A percentile compares a stretch with the other conserved stretches of the same genome.
phyloP scores from a whole-genome alignment of 2,113 vertebrate species.

The Sardina pilchardus region DNA sequence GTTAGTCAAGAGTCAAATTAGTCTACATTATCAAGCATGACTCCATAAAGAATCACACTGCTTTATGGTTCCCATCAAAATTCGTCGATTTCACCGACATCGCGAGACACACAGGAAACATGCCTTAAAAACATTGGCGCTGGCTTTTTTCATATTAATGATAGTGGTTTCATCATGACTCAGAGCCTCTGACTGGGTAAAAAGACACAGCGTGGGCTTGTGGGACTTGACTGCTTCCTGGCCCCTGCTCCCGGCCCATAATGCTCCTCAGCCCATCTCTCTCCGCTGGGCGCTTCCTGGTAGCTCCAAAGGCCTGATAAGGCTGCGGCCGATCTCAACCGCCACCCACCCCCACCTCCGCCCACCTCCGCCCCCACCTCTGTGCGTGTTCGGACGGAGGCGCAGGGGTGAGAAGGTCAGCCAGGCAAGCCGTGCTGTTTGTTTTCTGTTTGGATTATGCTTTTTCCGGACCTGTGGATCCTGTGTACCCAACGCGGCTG shows the following conservation, averaged over 20 bases:
- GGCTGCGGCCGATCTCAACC: not conserved
- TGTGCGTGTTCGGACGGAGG: not conserved
- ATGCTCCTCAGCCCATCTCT: too few species aligned
- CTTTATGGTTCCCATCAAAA: not conserved
- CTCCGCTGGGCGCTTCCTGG: conserved; percentile 2
- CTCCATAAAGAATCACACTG: not conserved
- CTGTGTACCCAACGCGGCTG: not conserved
- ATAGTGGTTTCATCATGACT: not conserved
- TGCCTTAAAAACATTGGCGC: not conserved
- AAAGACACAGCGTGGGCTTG: not conserved
- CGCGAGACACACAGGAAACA: not conserved
- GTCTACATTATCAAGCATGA: not conserved
- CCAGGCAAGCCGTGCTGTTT: not conserved
- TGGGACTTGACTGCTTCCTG: not conserved
- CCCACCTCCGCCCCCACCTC: not conserved
- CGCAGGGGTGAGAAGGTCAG: not conserved
- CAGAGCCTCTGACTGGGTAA: not conserved
- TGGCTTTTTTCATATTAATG: not conserved
- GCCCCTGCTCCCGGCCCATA: not conserved
- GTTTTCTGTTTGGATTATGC: conserved; percentile 3
- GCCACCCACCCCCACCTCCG: too few species aligned
- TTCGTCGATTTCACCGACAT: not conserved
- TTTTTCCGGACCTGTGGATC: conserved; percentile 8
- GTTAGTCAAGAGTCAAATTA: not conserved
- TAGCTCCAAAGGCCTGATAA: not conserved